Conservation (phyloP, 2,797 vertebrate species). For the Cynopterus sphinx region DNA sequence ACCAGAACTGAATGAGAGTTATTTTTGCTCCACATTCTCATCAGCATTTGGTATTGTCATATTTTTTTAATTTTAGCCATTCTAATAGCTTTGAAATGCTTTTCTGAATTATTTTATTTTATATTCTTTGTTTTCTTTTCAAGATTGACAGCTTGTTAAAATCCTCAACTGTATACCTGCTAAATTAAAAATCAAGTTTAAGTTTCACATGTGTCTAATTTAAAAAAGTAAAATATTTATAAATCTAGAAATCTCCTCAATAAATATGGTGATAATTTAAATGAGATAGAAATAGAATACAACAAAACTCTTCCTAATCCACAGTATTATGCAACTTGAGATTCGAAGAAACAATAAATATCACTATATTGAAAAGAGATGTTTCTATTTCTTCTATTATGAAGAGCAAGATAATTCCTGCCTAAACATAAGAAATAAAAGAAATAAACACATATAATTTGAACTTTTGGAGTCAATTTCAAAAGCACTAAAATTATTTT, state of each 20-base stretch:
- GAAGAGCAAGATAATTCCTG: not conserved
- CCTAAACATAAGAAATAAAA: not conserved
- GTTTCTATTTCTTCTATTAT: not conserved
- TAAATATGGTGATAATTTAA: not conserved
- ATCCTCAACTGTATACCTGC: not conserved
- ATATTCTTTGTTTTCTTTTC: not conserved
- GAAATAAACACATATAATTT: not conserved
- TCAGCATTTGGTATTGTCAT: not conserved
- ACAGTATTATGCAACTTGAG: not conserved
- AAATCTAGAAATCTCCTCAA: not conserved
- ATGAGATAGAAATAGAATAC: not conserved
- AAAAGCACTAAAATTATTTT: not conserved
- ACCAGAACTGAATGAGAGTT: not conserved
- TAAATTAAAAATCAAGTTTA: conserved; percentile 13
- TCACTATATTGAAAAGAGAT: conserved; percentile 3
- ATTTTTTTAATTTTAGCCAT: not conserved
- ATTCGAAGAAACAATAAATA: not conserved
- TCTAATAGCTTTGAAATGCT: not conserved
- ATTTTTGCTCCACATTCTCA: not conserved
- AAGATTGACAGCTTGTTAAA: not conserved
- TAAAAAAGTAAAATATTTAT: not conserved
- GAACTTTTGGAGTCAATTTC: not conserved
- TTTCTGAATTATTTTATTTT: conserved; percentile 33
- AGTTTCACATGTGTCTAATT: not conserved
- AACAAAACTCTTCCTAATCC: not conserved